Percentiles rank a stretch among this genome's conserved stretches.
Evolutionary conservation across 35 echinoderm and acorn worm species (phyloP).

Genomic region (Acanthaster planci): DNA sequence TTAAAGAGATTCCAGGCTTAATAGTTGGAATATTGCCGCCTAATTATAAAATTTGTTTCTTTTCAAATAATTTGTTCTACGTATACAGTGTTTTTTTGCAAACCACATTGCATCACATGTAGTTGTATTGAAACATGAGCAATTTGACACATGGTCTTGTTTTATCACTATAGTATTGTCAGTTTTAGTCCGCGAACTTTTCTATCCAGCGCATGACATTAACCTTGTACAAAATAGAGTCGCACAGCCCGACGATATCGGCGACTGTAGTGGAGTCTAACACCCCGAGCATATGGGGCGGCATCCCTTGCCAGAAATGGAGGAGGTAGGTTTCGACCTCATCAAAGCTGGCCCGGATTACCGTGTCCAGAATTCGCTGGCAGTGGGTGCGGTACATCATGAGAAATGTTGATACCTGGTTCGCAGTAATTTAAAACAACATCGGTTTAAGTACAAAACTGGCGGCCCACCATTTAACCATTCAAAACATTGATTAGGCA

Average conservation of each 20-base stretch:
- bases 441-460: neutral
- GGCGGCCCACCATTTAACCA: neutral
- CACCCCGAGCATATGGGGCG: slow-evolving; percentile 55
- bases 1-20: no score
- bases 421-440: neutral
- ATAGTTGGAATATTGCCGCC: no score
- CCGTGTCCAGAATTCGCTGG: slow-evolving; percentile 71
- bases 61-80: no score
- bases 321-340: slow-evolving; percentile 71
- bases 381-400: slow-evolving; percentile 86
- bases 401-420: slow-evolving; percentile 66
- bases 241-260: slow-evolving; percentile 62
- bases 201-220: no score
- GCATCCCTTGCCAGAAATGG: slow-evolving; percentile 85
- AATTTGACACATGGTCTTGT: no score
- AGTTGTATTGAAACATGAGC: no score
- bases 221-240: slow-evolving; percentile 67
- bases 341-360: slow-evolving; percentile 70
- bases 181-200: no score
- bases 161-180: no score
- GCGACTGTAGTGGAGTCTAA: slow-evolving; percentile 54
- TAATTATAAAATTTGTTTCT: no score
- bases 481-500: neutral
- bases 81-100: no score
- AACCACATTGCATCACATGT: no score